Conservation (phyloP, 2,113 vertebrate species). For the Panurus biarmicus region DNA sequence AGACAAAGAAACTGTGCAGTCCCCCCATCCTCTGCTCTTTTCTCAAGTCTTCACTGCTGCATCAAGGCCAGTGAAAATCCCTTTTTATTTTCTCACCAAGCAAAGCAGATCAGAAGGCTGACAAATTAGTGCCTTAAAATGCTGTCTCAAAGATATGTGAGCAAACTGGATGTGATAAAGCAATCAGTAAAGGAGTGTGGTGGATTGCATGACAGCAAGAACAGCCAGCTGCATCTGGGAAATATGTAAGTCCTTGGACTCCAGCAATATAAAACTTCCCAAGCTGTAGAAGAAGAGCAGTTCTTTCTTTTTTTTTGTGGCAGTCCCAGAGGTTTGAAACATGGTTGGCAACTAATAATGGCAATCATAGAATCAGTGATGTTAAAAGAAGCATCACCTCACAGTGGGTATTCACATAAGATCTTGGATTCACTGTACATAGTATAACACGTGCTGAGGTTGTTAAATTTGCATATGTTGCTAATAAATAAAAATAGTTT, state of each 20-base stretch:
- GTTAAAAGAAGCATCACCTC: not conserved
- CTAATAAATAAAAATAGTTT: not conserved
- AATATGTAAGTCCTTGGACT: not conserved
- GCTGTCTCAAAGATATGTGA: not conserved
- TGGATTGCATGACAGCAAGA: not conserved
- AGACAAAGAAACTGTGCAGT: not conserved
- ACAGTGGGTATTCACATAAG: not conserved
- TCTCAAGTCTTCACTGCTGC: not conserved
- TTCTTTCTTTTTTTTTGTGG: not conserved
- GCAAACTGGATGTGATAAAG: not conserved
- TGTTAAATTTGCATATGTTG: not conserved
- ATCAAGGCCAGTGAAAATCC: not conserved
- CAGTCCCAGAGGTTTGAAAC: not conserved
- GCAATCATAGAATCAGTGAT: not conserved
- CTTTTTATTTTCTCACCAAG: not conserved
- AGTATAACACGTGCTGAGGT: not conserved
- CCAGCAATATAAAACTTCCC: not conserved
- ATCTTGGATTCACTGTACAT: not conserved
- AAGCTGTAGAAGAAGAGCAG: not conserved
- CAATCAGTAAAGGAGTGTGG: not conserved
- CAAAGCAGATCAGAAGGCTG: not conserved
- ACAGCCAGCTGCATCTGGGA: not conserved
- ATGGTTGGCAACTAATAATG: not conserved
- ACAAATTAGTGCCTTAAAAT: slow-evolving; percentile 1
- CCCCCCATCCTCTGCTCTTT: not conserved